phyloP scores from a whole-genome alignment of 2,888 invertebrate genomes.

The Imbricaverruca yamaguchii region DNA sequence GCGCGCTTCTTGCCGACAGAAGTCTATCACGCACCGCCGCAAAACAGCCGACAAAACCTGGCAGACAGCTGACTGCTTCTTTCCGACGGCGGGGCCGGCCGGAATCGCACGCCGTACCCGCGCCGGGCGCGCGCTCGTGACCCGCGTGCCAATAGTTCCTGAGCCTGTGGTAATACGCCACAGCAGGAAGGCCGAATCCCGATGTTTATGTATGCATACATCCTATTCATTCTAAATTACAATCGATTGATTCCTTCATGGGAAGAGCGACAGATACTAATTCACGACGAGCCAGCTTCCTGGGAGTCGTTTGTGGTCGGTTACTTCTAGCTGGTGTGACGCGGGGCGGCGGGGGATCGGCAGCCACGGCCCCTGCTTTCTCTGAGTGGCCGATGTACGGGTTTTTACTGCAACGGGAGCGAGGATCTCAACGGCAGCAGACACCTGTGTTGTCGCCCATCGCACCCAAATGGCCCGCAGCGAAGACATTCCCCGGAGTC shows the following conservation, averaged over 20 bases:
- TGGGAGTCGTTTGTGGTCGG: background rate
- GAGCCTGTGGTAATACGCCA: background rate
- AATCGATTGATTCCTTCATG: background rate
- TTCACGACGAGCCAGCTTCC: background rate
- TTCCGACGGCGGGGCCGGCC: background rate
- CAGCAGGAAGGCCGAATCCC: background rate
- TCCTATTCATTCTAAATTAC: constrained; percentile 6
- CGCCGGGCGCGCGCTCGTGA: background rate
- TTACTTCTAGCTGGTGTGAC: background rate
- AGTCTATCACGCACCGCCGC: background rate
- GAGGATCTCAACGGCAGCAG: too few species aligned
- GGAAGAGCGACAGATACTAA: background rate
- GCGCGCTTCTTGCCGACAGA: background rate
- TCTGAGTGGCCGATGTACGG: background rate
- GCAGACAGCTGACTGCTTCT: background rate
- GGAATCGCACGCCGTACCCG: background rate
- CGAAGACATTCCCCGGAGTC: too few species aligned
- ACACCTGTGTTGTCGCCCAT: too few species aligned
- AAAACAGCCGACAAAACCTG: background rate
- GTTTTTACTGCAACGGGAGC: background rate
- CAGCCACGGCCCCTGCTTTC: background rate
- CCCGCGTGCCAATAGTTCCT: background rate
- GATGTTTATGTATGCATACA: background rate
- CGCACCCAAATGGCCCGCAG: too few species aligned
- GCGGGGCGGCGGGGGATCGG: background rate